Evolutionary conservation across 2,797 vertebrate species (phyloP), one percentile per base, ranked within the genome.

Genomic region (Sebastes cheni): DNA sequence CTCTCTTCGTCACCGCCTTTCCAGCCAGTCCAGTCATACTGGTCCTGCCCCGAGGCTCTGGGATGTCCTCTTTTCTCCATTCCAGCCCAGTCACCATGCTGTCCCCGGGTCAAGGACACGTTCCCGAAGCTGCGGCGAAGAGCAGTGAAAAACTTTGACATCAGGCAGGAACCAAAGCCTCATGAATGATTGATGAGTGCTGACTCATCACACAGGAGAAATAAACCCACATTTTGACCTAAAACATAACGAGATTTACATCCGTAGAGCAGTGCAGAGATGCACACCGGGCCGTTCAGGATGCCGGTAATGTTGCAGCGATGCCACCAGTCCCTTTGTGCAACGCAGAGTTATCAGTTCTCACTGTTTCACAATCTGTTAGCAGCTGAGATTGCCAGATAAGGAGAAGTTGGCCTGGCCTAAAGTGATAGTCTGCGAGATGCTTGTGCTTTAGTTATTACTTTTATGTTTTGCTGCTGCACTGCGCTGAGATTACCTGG

Each of bases 161-260:
- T 77, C 74, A 77, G 79, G 64, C 72, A 77, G 67, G 64, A 89
- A 89, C 79, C 61, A 75, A 68, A 77, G 82, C 61, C 88, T 93
- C 92, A 93, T 95, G 88, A 95, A 94, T 95, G 94, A 96, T 94
- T 95, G 93, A 96, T 12, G 12, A 83, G 68, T 90, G 94, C 94
- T 95, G 94, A 95, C 86, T 95, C 93, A 95, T 91, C 91, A 86
- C 89, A 88, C 84, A 60, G 29, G 89, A 92, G 92, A 84, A 79
- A 88, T 75, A 80, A 83, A 86, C 81, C 87, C 82, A 91, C 94
- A 91, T 93, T 92, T 93, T 93, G 89, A 94, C 91, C 86, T 84
- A 78, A 89, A 92, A 89, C 80, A 67, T 91, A 88, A 93, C 82
- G 70, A 87, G 87, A 91, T 93, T 90, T 90, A 80, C 61, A 79